Conservation (phyloP, 2,888 invertebrate species). For the Lycophotia porphyrea region DNA sequence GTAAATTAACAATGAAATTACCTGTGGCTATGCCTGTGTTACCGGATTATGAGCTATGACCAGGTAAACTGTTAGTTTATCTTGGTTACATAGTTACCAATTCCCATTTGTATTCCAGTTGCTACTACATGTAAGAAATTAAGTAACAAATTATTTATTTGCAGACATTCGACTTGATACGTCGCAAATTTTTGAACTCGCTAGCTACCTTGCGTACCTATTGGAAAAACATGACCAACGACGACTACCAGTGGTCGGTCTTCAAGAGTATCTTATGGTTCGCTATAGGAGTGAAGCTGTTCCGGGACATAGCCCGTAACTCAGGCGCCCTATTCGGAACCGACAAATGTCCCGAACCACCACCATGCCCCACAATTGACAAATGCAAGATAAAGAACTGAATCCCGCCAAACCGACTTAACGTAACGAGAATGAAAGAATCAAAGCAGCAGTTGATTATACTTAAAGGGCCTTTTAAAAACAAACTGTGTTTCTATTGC, state of each 20-base stretch:
- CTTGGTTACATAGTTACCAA: background rate
- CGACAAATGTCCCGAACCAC: background rate
- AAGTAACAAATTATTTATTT: constrained; percentile 9
- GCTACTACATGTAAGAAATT: background rate
- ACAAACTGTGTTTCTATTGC: background rate
- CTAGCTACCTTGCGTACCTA: background rate
- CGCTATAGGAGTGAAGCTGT: constrained; percentile 75
- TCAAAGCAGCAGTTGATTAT: background rate
- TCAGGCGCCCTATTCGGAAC: constrained; percentile 33
- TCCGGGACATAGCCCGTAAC: constrained; percentile 71
- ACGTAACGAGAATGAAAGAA: background rate
- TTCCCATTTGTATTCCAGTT: background rate
- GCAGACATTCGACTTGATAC: constrained; percentile 9
- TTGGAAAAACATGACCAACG: constrained; percentile 67
- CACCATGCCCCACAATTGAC: background rate
- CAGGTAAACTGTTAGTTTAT: background rate
- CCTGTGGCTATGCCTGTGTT: background rate
- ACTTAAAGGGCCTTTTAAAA: background rate
- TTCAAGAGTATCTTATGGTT: constrained; percentile 76
- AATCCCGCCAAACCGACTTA: background rate
- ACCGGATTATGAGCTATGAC: background rate
- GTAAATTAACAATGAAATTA: background rate
- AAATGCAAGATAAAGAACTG: background rate
- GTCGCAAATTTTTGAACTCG: constrained; percentile 1
- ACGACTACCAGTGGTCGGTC: constrained; percentile 73